A percentile compares a stretch with the other conserved stretches of the same genome.
phyloP scores from a whole-genome alignment of 2,888 invertebrate species.

The Stratiomys singularior region DNA sequence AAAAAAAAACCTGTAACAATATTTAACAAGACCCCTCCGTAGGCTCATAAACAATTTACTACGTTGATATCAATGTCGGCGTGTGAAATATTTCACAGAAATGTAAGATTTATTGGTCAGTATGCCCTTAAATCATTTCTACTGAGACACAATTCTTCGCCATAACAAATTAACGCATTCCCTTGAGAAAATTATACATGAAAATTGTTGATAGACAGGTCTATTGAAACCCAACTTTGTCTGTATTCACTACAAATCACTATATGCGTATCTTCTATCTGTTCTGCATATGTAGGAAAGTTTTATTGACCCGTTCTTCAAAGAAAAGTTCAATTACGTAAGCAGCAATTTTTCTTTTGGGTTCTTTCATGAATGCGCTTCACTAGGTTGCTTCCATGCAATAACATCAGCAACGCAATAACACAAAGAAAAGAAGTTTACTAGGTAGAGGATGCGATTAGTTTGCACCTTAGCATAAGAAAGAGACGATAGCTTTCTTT shows the following conservation, averaged over 20 bases:
- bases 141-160: too few relatives aligned
- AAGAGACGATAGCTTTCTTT: neutral
- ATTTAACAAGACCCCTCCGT: too few relatives aligned
- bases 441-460: slow-evolving; percentile 15
- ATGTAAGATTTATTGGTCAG: too few relatives aligned
- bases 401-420: too few relatives aligned
- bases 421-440: neutral
- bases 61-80: too few relatives aligned
- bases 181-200: slow-evolving; percentile 13
- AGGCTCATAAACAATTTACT: too few relatives aligned
- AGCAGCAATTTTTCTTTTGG: slow-evolving; percentile 2
- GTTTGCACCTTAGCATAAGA: neutral
- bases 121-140: too few relatives aligned
- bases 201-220: slow-evolving; percentile 29
- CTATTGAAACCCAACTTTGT: neutral
- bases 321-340: slow-evolving; percentile 40
- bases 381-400: neutral
- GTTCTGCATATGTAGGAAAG: slow-evolving; percentile 26
- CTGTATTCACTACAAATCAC: neutral
- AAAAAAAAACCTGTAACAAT: too few relatives aligned
- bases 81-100: too few relatives aligned
- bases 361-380: slow-evolving; percentile 17
- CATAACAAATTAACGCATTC: neutral
- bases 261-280: neutral
- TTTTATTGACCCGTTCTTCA: slow-evolving; percentile 41